phyloP scores from a whole-genome alignment of 2,888 invertebrate species.

The Drosophila prostipennis region DNA sequence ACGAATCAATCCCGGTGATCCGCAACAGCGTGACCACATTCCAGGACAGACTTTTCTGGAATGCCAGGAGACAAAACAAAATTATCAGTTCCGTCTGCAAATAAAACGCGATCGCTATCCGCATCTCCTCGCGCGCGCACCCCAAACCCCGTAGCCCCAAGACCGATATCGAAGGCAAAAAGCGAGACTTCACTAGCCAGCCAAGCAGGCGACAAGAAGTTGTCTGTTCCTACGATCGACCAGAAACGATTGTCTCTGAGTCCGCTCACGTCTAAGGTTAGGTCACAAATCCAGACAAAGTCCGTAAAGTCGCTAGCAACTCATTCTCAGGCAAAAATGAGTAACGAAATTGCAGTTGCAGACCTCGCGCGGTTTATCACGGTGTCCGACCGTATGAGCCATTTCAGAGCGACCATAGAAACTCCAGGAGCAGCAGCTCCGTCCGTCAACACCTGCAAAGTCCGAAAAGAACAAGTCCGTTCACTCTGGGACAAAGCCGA shows the following conservation, averaged over 20 bases:
- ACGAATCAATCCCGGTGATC: too few species aligned
- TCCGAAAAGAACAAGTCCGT: slow-evolving; percentile 1
- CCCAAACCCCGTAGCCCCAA: not conserved
- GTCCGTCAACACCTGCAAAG: not conserved
- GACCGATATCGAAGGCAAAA: not conserved
- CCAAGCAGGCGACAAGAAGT: not conserved
- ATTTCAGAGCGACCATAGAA: slow-evolving; percentile 2
- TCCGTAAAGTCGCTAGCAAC: too few species aligned
- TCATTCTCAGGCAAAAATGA: too few species aligned
- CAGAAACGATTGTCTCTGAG: not conserved
- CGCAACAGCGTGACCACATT: too few species aligned
- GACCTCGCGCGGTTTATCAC: not conserved
- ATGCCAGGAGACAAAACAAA: not conserved
- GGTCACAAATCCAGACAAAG: not conserved
- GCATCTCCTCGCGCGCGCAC: not conserved
- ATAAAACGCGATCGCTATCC: not conserved
- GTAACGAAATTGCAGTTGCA: too few species aligned
- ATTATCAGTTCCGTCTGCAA: too few species aligned
- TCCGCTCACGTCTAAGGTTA: not conserved
- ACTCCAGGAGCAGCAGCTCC: not conserved
- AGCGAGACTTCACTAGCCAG: not conserved
- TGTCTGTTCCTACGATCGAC: not conserved
- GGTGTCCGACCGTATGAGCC: slow-evolving; percentile 1
- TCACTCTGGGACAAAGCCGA: slow-evolving; percentile 1
- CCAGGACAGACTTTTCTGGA: not conserved